Percentiles rank a stretch among this genome's conserved stretches.
Conservation (phyloP, 2,888 invertebrate genomes). For the Escarpia spicata region DNA sequence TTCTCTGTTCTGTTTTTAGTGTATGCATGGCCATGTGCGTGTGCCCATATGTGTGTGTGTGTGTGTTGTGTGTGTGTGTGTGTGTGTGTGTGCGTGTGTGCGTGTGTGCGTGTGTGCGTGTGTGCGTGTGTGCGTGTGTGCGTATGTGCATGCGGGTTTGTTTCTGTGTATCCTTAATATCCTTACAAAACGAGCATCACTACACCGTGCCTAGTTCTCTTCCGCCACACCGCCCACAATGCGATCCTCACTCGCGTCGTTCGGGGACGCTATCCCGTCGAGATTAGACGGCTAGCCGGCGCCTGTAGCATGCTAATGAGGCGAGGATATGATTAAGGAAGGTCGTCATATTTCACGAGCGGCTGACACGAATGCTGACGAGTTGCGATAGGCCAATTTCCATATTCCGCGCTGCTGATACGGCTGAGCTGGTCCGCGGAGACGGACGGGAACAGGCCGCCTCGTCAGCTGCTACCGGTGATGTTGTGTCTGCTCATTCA, state of each 20-base stretch:
- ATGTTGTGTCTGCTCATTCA: not conserved
- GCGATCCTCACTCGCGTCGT: not conserved
- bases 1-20: too few species aligned
- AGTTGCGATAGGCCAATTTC: slow-evolving; percentile 13
- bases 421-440: not conserved
- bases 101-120: too few species aligned
- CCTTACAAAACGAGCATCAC: too few species aligned
- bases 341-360: slow-evolving; percentile 16
- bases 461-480: not conserved
- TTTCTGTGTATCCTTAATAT: too few species aligned
- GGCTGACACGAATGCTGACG: slow-evolving; percentile 16
- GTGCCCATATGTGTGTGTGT: too few species aligned
- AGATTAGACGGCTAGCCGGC: not conserved
- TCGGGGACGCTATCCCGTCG: slow-evolving; percentile 3
- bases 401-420: slow-evolving; percentile 10
- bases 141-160: too few species aligned
- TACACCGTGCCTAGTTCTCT: not conserved
- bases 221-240: not conserved
- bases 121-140: too few species aligned
- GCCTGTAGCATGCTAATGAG: not conserved
- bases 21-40: too few species aligned
- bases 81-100: too few species aligned
- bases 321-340: not conserved
- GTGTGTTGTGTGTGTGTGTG: too few species aligned
- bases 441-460: not conserved